phyloP scores from a whole-genome alignment of 2,888 invertebrate genomes.

The Euproctis similis region DNA sequence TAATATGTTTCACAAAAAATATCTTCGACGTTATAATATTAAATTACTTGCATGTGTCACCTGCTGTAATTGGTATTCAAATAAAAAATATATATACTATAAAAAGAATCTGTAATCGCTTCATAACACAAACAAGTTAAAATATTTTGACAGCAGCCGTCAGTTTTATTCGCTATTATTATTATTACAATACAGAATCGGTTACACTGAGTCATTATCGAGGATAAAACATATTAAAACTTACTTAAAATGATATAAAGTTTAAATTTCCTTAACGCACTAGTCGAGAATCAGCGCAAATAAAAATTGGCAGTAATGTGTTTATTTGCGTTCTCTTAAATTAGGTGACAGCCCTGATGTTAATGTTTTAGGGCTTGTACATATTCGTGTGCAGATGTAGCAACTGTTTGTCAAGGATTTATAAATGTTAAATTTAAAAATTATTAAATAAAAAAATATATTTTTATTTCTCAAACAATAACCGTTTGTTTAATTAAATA shows the following conservation, averaged over 20 bases:
- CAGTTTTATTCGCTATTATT: conserved; percentile 35
- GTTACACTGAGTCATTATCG: conserved; percentile 32
- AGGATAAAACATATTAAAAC: background rate
- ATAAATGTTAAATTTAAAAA: no score
- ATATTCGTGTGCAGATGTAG: no score
- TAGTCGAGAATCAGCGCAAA: conserved; percentile 1
- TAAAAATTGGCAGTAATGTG: conserved; percentile 14
- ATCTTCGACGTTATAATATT: no score
- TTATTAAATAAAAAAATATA: no score
- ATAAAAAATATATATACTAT: background rate
- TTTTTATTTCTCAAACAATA: no score
- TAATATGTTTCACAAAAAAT: no score
- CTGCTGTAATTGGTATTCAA: conserved; percentile 1
- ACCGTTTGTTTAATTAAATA: no score
- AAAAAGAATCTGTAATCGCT: no score
- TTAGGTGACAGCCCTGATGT: conserved; percentile 18
- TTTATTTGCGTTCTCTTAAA: conserved; percentile 22
- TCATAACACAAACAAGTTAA: conserved; percentile 26
- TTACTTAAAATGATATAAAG: conserved; percentile 2
- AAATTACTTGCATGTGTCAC: background rate
- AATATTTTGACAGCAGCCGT: conserved; percentile 42
- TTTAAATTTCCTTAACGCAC: conserved; percentile 2
- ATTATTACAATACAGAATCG: conserved; percentile 36
- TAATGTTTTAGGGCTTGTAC: conserved; percentile 10
- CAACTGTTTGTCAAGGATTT: no score